A percentile compares a stretch with the other conserved stretches of the same genome.
Conservation (phyloP, 2,888 invertebrate species). For the Physocephala rufipes region DNA sequence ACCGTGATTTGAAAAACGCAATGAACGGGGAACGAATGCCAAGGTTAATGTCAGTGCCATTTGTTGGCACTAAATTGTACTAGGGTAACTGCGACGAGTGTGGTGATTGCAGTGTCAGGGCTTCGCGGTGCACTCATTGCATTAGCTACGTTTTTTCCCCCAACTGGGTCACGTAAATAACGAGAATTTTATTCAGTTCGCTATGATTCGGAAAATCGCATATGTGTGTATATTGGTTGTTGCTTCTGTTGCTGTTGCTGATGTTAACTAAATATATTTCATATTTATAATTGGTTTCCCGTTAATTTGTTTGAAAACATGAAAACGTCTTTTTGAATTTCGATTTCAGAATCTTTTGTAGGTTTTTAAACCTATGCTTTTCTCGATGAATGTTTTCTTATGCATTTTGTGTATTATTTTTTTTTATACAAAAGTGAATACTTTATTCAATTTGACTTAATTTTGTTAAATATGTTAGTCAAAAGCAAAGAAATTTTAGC, state of each 20-base stretch:
- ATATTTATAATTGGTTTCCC: no score
- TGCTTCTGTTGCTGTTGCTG: constrained; percentile 31
- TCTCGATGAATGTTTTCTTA: constrained; percentile 1
- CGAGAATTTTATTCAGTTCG: neutral
- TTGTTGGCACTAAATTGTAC: neutral
- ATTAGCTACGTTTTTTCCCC: constrained; percentile 23
- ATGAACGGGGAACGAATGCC: neutral
- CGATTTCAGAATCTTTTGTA: no score
- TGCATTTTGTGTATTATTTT: constrained; percentile 25
- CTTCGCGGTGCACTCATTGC: constrained; percentile 25
- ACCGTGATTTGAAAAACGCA: neutral
- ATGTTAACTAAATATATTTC: constrained; percentile 36
- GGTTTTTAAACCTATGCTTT: no score
- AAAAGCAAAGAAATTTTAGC: no score
- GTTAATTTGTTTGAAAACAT: no score
- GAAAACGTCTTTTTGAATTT: no score
- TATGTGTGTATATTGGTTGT: neutral
- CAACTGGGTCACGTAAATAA: constrained; percentile 31
- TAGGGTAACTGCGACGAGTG: neutral
- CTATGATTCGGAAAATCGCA: constrained; percentile 1
- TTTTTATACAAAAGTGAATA: neutral
- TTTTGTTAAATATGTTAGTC: no score
- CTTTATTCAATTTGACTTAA: neutral
- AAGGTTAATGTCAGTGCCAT: constrained; percentile 35
- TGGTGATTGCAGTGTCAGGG: constrained; percentile 13